A percentile compares a stretch with the other conserved stretches of the same genome.
Evolutionary conservation across 2,888 invertebrate genomes (phyloP).

Genomic region (Pristionchus mayeri): DNA sequence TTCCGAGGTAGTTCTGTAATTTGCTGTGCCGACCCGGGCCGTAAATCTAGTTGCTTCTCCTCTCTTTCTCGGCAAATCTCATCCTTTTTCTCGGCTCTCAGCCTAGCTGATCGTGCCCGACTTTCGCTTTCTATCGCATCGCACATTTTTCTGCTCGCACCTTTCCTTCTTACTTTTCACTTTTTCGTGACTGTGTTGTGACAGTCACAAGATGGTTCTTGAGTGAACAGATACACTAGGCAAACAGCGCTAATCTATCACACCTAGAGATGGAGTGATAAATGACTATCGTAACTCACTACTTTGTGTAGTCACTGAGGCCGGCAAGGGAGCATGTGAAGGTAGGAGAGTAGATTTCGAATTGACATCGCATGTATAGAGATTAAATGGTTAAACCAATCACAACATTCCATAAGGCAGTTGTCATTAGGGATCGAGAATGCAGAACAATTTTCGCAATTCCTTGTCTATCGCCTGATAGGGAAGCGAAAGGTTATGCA

Average conservation of each 20-base stretch:
- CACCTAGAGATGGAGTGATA: too few relatives aligned
- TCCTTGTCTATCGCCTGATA: too few relatives aligned
- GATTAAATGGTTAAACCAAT: too few relatives aligned
- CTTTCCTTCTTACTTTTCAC: neutral
- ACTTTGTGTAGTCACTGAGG: too few relatives aligned
- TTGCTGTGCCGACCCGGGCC: neutral
- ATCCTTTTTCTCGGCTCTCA: constrained; percentile 17
- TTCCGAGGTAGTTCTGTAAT: neutral
- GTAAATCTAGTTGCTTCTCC: neutral
- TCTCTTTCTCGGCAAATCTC: neutral
- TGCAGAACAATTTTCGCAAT: too few relatives aligned
- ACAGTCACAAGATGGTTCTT: neutral
- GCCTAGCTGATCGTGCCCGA: constrained; percentile 23
- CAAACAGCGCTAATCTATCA: too few relatives aligned
- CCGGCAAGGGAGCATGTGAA: neutral
- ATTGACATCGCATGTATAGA: too few relatives aligned
- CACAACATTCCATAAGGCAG: too few relatives aligned
- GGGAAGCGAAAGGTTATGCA: too few relatives aligned
- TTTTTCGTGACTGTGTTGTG: neutral
- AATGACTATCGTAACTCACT: too few relatives aligned
- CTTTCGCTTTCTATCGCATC: constrained; percentile 39
- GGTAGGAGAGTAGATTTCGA: neutral
- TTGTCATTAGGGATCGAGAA: too few relatives aligned
- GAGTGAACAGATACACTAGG: neutral
- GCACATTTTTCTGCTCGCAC: constrained; percentile 23